phyloP scores from a whole-genome alignment of 2,113 vertebrate species.

The Trinectes maculatus region DNA sequence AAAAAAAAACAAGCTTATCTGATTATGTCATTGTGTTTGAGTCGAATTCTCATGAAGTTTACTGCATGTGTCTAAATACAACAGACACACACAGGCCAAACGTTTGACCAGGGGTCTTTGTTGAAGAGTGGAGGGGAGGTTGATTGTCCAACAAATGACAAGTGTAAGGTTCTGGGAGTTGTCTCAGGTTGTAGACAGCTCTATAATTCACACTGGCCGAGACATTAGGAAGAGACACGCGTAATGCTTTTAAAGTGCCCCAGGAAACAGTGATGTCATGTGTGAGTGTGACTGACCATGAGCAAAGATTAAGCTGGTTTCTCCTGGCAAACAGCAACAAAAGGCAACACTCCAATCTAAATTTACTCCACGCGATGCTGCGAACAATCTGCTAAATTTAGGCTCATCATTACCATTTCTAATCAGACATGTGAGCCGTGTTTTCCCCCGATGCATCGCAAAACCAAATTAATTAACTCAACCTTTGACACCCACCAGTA shows the following conservation, averaged over 20 bases:
- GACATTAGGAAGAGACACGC: slow-evolving; percentile 32
- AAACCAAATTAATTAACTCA: slow-evolving; percentile 40
- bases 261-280: slow-evolving; percentile 11
- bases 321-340: slow-evolving; percentile 11
- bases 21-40: slow-evolving; percentile 13
- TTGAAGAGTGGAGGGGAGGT: slow-evolving; percentile 39
- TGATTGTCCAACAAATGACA: slow-evolving; percentile 56
- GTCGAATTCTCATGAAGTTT: slow-evolving; percentile 28
- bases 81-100: slow-evolving; percentile 15
- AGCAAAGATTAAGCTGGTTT: slow-evolving; percentile 3
- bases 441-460: slow-evolving; percentile 31
- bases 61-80: background rate
- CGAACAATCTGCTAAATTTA: background rate
- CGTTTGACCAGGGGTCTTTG: slow-evolving; percentile 15
- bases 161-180: slow-evolving; percentile 24
- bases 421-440: slow-evolving; percentile 18
- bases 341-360: background rate
- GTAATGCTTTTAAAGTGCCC: slow-evolving; percentile 37
- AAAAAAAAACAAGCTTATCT: slow-evolving; percentile 5
- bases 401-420: slow-evolving; percentile 22
- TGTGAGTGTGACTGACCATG: background rate
- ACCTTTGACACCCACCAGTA: slow-evolving; percentile 30
- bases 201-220: slow-evolving; percentile 59
- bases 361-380: background rate
- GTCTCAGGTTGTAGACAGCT: slow-evolving; percentile 34